Evolutionary conservation across 2,113 vertebrate species (phyloP), one percentile per base, ranked within the genome.

Genomic region (Cygnus atratus): DNA sequence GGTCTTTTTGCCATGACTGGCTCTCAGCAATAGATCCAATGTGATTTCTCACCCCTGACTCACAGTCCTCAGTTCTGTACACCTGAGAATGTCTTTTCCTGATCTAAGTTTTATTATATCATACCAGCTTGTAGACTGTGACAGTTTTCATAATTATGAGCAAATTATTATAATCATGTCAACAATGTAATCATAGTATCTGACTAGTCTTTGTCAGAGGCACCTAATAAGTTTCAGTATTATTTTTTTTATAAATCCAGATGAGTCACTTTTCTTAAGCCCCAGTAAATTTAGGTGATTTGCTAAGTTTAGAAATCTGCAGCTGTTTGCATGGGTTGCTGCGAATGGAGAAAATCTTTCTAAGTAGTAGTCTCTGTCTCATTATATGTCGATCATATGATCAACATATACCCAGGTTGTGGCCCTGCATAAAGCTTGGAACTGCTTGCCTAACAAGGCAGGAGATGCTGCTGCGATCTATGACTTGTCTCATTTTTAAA

Each of bases 201-300:
- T 73, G 29, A 55, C 16, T 31, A 39, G 35, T 48, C 26, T 75
- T 81, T 73, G 39, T 41, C 62, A 87, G 91, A 76, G 8, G 29
- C 11, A 81, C 8, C 5, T 63, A 52, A 11, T 78, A 87, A 72
- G 25, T 87, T 84, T 61, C 57, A 74, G 26, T 62, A 79, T 70
- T 66, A 68, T 66, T 55, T 67, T 84, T 87, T 90, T 48, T 54
- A 78, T 61, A 87, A 81, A 66, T 67, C 59, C 37, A 18, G 12
- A 75, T 92, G 62, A 90, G 52, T 94, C 83, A 88, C 18, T 75
- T 80, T 80, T 84, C 78, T 76, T 72, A 75, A 87, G 46, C 33
- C 71, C 65, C 43, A 81, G 39, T 67, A 81, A 86, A 86, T 88
- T 63, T 63, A 75, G 57, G 70, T 90, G 80, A 94, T 84, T 75